Conservation (phyloP, 2,888 invertebrate species). For the Brachyptera putata region DNA sequence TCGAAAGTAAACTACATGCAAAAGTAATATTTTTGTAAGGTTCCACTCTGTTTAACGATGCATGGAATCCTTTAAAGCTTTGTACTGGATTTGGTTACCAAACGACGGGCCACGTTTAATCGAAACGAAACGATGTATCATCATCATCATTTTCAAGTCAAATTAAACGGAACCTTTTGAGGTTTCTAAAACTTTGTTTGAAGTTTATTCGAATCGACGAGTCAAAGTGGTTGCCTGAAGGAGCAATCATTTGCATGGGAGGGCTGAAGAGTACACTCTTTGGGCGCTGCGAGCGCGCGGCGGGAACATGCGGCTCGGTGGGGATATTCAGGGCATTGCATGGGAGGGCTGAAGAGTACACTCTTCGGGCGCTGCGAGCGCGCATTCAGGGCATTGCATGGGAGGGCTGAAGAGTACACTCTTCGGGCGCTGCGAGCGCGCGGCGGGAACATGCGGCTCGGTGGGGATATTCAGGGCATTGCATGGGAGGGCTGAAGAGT, state of each 20-base stretch:
- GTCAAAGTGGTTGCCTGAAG: neutral
- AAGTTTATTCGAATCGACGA: slow-evolving; percentile 19
- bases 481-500: neutral
- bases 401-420: too few relatives aligned
- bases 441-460: too few relatives aligned
- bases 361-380: too few relatives aligned
- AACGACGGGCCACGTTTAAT: neutral
- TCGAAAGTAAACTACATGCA: neutral
- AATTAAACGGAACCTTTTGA: slow-evolving; percentile 31
- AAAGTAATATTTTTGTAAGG: neutral
- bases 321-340: too few relatives aligned
- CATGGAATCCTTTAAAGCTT: neutral
- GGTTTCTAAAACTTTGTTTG: slow-evolving; percentile 29
- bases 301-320: too few relatives aligned
- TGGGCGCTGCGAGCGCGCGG: too few relatives aligned
- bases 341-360: neutral
- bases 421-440: too few relatives aligned
- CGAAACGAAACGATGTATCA: slow-evolving; percentile 3
- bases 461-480: too few relatives aligned
- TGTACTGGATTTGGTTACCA: slow-evolving; percentile 3
- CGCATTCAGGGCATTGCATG: too few relatives aligned
- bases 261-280: too few relatives aligned
- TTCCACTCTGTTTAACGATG: neutral
- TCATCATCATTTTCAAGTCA: slow-evolving; percentile 29
- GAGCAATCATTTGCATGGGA: slow-evolving; percentile 8